Evolutionary conservation across 2,797 vertebrate species (phyloP), one percentile per base, ranked within the genome.

Genomic region (Acestrorhynchus altus): DNA sequence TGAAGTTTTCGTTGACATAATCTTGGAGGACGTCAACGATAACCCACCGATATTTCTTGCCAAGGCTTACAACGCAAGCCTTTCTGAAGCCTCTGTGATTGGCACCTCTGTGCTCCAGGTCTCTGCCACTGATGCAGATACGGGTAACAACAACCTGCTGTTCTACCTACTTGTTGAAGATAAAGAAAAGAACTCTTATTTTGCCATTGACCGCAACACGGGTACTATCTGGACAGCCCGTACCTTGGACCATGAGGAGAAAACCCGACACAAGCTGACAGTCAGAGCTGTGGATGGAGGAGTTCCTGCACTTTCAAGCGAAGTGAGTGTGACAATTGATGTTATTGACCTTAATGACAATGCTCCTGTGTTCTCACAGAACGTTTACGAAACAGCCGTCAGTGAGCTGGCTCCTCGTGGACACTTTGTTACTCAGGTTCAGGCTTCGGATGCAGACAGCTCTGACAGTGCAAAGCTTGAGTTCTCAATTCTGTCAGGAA

Each of bases 291-390:
- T 96, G 52, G 98, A 99, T 1, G 92, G 94, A 44, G 98, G 98
- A 47, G 95, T 98, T 84, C 95, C 97, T 22, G 93, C 96, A 2
- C 91, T 99, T 74, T 96, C 94, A 35, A 95, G 93, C 54, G 95
- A 97, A 0, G 84, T 94, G 4, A 0, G 87, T 0, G 92, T 98
- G 80, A 94, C 85, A 0, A 88, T 99, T 67, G 91, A 94, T 1
- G 85, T 99, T 52, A 96, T 93, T 0, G 97, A 99, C 88, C 91
- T 99, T 60, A 99, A 99, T 47, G 97, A 99, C 89, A 98, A 99
- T 0, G 91, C 96, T 0, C 98, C 98, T 5, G 31, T 90, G 39
- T 99, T 99, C 81, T 94, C 93, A 54, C 95, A 96, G 44, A 90
- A 88, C 46, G 77, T 93, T 56, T 99, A 99, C 78, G 92, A 95